A percentile compares a stretch with the other conserved stretches of the same genome.
phyloP scores from a whole-genome alignment of 1,140 invertebrate species.

The Drosophila elegans region DNA sequence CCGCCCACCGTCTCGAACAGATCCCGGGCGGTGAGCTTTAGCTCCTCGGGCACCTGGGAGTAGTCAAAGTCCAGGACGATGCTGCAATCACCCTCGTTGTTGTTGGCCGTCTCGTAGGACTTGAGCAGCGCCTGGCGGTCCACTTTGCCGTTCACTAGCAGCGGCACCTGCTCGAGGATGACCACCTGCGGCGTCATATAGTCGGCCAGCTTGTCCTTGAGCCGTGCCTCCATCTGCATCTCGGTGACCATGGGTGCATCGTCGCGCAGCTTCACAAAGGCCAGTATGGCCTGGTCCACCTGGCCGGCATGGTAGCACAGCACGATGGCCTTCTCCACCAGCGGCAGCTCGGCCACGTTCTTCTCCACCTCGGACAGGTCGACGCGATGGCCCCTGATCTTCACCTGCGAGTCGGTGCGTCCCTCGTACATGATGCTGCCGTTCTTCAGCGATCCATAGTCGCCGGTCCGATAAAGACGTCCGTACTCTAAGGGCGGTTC shows the following conservation, averaged over 20 bases:
- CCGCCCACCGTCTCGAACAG: constrained; percentile 90
- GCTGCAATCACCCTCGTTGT: constrained; percentile 85
- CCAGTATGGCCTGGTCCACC: constrained; percentile 89
- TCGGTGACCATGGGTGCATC: constrained; percentile 85
- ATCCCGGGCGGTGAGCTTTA: constrained; percentile 88
- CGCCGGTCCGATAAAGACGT: constrained; percentile 92
- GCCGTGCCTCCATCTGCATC: constrained; percentile 87
- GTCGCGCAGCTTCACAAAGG: constrained; percentile 89
- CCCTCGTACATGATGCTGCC: constrained; percentile 91
- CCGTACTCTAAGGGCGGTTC: constrained; percentile 87
- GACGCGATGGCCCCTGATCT: constrained; percentile 93
- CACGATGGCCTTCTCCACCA: constrained; percentile 86
- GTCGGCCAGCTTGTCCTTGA: constrained; percentile 88
- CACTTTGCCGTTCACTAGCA: constrained; percentile 93
- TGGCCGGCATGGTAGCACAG: constrained; percentile 92
- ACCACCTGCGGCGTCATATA: constrained; percentile 93
- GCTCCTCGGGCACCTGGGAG: constrained; percentile 86
- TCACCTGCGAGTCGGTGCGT: constrained; percentile 93
- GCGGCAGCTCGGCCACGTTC: constrained; percentile 85
- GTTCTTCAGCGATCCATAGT: constrained; percentile 91
- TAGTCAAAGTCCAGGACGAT: constrained; percentile 87
- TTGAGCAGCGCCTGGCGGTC: constrained; percentile 91
- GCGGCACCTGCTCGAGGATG: constrained; percentile 89
- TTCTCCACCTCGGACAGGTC: constrained; percentile 93
- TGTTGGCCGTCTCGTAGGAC: constrained; percentile 89